Evolutionary conservation across 2,113 vertebrate species (phyloP).

Genomic region (Pseudorasbora parva): DNA sequence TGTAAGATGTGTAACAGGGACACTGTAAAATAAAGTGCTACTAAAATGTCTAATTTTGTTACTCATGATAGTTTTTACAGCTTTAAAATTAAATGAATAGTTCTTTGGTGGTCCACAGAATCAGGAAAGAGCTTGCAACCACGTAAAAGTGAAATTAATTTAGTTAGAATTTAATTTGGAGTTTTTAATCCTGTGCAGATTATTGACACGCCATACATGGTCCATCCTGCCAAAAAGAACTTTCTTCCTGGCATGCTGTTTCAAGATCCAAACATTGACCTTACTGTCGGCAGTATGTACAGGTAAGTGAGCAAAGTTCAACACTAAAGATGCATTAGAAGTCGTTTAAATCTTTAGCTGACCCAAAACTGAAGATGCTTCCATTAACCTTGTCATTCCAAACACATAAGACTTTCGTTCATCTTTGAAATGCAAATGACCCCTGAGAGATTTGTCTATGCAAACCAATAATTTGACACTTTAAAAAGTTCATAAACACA

Average conservation of each 20-base stretch:
- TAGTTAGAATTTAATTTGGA: neutral
- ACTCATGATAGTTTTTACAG: neutral
- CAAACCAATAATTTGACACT: neutral
- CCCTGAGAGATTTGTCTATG: neutral
- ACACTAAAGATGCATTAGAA: neutral
- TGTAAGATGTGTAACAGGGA: no score
- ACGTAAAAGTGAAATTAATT: neutral
- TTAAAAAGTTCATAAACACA: neutral
- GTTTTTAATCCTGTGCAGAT: slow-evolving; percentile 76
- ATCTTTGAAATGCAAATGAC: neutral
- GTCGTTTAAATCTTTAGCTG: neutral
- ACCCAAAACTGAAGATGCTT: neutral
- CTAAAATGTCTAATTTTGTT: neutral
- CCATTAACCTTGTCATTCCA: neutral
- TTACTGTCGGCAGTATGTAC: slow-evolving; percentile 82
- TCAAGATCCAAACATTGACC: slow-evolving; percentile 82
- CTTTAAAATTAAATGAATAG: neutral
- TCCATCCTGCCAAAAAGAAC: slow-evolving; percentile 85
- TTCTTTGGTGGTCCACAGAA: neutral
- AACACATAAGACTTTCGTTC: neutral
- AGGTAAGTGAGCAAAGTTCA: slow-evolving; percentile 61
- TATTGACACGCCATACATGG: slow-evolving; percentile 89
- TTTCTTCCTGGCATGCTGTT: slow-evolving; percentile 87
- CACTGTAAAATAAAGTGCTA: neutral
- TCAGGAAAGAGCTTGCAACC: neutral